Evolutionary conservation across 2,797 vertebrate species (phyloP).

Genomic region (Peromyscus aztecus): DNA sequence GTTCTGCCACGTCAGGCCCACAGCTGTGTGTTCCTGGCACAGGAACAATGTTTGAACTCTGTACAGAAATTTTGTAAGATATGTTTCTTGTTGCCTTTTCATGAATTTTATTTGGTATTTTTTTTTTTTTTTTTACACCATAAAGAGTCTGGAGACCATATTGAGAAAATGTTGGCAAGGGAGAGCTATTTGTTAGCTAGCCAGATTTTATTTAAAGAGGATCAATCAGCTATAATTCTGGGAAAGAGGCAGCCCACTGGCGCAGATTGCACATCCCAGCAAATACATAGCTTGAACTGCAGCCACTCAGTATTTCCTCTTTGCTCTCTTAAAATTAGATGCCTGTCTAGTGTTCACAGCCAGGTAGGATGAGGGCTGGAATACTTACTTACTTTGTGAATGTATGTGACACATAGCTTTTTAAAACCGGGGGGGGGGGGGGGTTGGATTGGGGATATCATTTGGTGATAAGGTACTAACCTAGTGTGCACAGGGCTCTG

Average conservation of each 20-base stretch:
- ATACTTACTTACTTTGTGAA: background rate
- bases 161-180: conserved; percentile 77
- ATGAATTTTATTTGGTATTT: conserved; percentile 82
- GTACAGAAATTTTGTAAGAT: conserved; percentile 79
- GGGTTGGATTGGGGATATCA: too few relatives aligned
- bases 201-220: conserved; percentile 79
- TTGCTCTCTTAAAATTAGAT: conserved; percentile 25
- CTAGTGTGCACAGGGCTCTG: background rate
- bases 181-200: conserved; percentile 37
- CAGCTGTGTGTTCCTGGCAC: conserved; percentile 80
- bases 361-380: background rate
- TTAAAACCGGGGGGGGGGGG: background rate
- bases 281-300: background rate
- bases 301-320: background rate
- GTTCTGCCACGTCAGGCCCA: conserved; percentile 66
- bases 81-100: conserved; percentile 84
- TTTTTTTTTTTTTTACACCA: conserved; percentile 69
- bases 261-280: rapidly evolving
- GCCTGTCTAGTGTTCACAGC: background rate
- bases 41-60: conserved; percentile 80
- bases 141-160: conserved; percentile 83
- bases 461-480: background rate
- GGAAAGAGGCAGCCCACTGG: conserved; percentile 42
- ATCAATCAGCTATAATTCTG: conserved; percentile 71
- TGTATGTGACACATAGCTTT: background rate